Percentiles rank a stretch among this genome's conserved stretches.
phyloP scores from a whole-genome alignment of 2,113 vertebrate species.

The Solenodon paradoxus region DNA sequence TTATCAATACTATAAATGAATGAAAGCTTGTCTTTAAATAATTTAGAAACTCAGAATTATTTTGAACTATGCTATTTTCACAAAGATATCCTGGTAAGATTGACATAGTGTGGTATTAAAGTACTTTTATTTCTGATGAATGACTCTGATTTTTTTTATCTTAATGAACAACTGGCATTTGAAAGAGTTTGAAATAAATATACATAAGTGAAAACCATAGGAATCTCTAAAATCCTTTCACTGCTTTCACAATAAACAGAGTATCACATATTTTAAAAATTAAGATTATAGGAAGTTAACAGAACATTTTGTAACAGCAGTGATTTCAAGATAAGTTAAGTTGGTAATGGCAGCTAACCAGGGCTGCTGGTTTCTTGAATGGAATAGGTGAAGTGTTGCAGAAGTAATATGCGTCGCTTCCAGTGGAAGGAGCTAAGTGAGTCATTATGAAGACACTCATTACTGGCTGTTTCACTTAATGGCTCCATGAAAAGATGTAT shows the following conservation, averaged over 20 bases:
- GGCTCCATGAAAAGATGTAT: conserved; percentile 63
- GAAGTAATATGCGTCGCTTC: conserved; percentile 41
- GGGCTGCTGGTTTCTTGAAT: conserved; percentile 25
- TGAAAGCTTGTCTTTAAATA: neutral
- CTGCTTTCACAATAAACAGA: neutral
- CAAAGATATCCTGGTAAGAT: neutral
- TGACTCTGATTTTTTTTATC: neutral
- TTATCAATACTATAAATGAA: neutral
- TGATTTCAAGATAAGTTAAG: neutral
- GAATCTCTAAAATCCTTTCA: neutral
- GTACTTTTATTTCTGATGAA: neutral
- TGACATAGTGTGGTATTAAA: neutral
- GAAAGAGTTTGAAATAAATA: neutral
- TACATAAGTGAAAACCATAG: neutral
- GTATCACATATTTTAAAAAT: neutral
- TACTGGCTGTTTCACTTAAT: conserved; percentile 66
- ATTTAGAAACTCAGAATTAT: conserved; percentile 4
- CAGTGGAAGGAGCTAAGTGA: conserved; percentile 61
- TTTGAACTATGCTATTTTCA: neutral
- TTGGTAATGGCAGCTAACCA: neutral
- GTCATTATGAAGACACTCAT: conserved; percentile 71
- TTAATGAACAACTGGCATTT: neutral
- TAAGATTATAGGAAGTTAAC: neutral
- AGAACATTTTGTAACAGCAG: neutral
- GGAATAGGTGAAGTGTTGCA: conserved; percentile 34